phyloP scores from a whole-genome alignment of 92 coral and sea anemone species.

The Diadumene lineata region DNA sequence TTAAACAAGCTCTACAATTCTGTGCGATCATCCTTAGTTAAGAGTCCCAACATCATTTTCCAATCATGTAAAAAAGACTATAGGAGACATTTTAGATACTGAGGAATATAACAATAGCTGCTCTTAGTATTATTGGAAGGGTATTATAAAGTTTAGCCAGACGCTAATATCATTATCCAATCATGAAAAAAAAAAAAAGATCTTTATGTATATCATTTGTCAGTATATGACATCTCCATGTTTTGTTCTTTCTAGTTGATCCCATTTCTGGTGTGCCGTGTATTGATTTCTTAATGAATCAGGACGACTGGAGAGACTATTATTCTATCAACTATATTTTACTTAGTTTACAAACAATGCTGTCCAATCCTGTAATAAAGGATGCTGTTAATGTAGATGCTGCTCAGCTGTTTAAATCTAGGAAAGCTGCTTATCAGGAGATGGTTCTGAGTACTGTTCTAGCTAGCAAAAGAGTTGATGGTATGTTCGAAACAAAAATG shows the following conservation, averaged over 20 bases:
- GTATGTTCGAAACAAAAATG: slow-evolving; percentile 59
- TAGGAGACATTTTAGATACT: too few species aligned
- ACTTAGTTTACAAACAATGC: slow-evolving; percentile 81
- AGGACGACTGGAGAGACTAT: slow-evolving; percentile 67
- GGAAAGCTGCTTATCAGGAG: slow-evolving; percentile 67
- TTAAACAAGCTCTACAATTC: too few species aligned
- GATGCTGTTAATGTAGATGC: slow-evolving; percentile 81
- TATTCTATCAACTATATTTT: slow-evolving; percentile 76
- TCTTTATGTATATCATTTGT: too few species aligned
- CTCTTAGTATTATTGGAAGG: too few species aligned
- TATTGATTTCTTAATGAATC: slow-evolving; percentile 82
- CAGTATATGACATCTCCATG: too few species aligned
- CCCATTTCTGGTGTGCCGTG: slow-evolving; percentile 85
- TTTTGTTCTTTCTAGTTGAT: slow-evolving; percentile 52
- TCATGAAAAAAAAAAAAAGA: too few species aligned
- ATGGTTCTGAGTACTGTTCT: slow-evolving; percentile 85
- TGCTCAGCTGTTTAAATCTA: slow-evolving; percentile 59
- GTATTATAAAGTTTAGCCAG: too few species aligned
- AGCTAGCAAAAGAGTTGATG: slow-evolving; percentile 90
- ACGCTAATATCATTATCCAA: too few species aligned
- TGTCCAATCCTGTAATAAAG: slow-evolving; percentile 80
- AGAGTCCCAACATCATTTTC: too few species aligned
- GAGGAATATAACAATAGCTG: too few species aligned
- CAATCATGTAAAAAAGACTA: too few species aligned
- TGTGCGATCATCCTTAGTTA: too few species aligned